Conservation (phyloP, 2,797 vertebrate species). For the Eospalax fontanierii region DNA sequence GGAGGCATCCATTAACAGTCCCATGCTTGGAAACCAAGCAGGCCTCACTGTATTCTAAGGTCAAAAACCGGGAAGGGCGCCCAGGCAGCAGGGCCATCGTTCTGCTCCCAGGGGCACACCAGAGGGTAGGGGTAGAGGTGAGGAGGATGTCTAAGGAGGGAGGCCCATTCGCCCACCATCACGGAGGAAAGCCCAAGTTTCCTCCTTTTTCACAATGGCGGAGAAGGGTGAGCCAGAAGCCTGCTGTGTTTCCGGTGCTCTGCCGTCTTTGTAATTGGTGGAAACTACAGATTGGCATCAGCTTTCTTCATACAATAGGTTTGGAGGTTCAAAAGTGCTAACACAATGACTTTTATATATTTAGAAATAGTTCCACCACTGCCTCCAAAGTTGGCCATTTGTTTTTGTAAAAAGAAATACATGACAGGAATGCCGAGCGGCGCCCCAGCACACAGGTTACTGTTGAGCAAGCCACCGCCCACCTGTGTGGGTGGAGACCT, state of each 20-base stretch:
- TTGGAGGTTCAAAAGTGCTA: background rate
- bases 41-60: background rate
- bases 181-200: background rate
- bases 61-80: background rate
- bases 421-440: conserved; percentile 62
- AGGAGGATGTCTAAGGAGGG: background rate
- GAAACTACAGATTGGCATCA: background rate
- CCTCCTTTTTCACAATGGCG: background rate
- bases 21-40: accelerated
- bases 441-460: conserved; percentile 81
- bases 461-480: conserved; percentile 88
- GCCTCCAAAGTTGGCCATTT: conserved; percentile 72
- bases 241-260: background rate
- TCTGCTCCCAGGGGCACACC: background rate
- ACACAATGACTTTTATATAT: conserved; percentile 51
- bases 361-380: conserved; percentile 44
- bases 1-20: background rate
- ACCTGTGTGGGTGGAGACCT: conserved; percentile 88
- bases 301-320: background rate
- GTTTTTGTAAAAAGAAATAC: conserved; percentile 79
- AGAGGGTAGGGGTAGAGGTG: background rate
- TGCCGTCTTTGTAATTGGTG: background rate
- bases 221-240: background rate
- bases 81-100: background rate
- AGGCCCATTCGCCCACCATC: background rate